These are phyloP conservation scores for Erebia ligea DNA, from an alignment of 2,888 invertebrate species.

Conservation along the genomic window DNA sequence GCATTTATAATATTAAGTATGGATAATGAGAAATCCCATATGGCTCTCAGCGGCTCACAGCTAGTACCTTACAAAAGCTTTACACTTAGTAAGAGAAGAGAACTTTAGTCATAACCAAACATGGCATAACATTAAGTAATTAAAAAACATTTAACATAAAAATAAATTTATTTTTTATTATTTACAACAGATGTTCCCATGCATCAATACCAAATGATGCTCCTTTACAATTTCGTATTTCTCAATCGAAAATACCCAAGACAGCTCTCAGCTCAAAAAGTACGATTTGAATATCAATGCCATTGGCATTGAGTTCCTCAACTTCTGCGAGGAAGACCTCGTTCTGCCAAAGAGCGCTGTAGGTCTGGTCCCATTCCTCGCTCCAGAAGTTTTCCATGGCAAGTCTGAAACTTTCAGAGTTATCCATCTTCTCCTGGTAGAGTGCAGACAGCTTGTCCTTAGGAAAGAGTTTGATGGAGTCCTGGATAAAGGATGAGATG, in stretches of 20 bases:
- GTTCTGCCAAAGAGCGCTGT: constrained; percentile 57
- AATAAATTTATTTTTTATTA: not conserved
- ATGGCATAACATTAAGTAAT: not conserved
- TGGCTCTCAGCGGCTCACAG: no score
- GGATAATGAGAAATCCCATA: no score
- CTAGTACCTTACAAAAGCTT: no score
- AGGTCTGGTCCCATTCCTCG: constrained; percentile 60
- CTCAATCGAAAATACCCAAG: constrained; percentile 35
- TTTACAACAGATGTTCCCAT: not conserved
- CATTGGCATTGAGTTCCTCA: constrained; percentile 53
- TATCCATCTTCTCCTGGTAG: constrained; percentile 61
- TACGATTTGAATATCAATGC: constrained; percentile 48
- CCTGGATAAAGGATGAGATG: constrained; percentile 41
- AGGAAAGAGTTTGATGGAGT: constrained; percentile 44
- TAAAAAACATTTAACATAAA: not conserved
- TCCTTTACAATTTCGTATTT: not conserved
- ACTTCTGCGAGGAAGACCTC: constrained; percentile 60
- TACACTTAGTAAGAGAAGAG: not conserved
- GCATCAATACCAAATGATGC: not conserved
- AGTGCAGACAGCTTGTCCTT: constrained; percentile 57
- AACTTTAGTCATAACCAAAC: not conserved
- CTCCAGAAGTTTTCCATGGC: constrained; percentile 63
- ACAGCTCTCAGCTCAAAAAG: constrained; percentile 40
- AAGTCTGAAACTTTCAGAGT: constrained; percentile 59
- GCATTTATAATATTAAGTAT: no score